Base-by-base conservation (phyloP, 2,888 invertebrate genomes). In the Drosophila neonasuta region DNA sequence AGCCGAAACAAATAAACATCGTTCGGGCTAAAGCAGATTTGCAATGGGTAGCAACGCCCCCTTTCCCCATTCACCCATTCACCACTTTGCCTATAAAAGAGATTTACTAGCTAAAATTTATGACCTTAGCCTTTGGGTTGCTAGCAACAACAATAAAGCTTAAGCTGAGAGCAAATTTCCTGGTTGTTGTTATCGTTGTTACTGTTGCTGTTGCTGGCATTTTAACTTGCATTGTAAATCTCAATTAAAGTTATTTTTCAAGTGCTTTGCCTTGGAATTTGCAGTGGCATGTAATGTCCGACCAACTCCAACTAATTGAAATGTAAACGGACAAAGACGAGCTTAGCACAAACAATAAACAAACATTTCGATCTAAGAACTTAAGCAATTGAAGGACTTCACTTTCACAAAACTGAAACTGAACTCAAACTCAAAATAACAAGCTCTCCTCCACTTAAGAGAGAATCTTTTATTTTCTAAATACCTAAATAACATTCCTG, bases 41-140 rank as follows among this genome's bases (percentile, higher is more conserved):
- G 49, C 58, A 54, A 39, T 39, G 29, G 30, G 30, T 34, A 13
- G 45, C 20, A 10, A 8, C 13, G 10, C n/a, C 24, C 7, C n/a
- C 9, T 6, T 15, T 10, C 36, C n/a, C 30, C n/a, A 59, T 30
- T 29, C 34, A 30, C 29, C 29, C 17, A n/a, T 41, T 20, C 24
- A n/a, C 48, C 48, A 42, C 32, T 34, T 51, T n/a, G 71, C 68
- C 80, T 64, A 62, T 68, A 72, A 77, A 80, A 80, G 61, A 82
- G 74, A 82, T 82, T 82, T 86, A 86, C 68, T 72, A 70, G 68
- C 82, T 65, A 24, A 66, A 73, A 86, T 82, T 86, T 82, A 82
- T 79, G 85, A 68, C 66, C 71, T 63, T 60, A 32, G 59, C 59
- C 73, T 50, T 49, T 72, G 48, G 58, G 44, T 30, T 32, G 24